Base-by-base conservation (phyloP, 2,888 invertebrate species). In the Empis stercorea region DNA sequence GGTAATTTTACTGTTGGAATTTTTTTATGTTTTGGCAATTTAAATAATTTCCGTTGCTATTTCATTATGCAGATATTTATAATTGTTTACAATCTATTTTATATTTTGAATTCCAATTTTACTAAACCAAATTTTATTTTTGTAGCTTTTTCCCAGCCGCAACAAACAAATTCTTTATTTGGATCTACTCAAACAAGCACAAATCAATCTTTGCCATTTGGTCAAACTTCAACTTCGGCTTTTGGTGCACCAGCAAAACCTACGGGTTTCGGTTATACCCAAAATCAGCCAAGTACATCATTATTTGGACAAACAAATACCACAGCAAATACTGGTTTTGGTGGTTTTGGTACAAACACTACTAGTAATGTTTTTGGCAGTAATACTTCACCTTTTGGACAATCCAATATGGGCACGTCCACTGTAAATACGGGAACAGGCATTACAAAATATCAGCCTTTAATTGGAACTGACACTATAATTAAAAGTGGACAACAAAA, bases 391-490 rank as follows among this genome's bases (percentile, higher is more conserved):
- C 63, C 60, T 0, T 67, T 67, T 56, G 64, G 63, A 1, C 65
- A 64, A 42, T 59, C 59, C 1, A 61, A 61, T 51, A 14, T 14
- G 9, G 34, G 34, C 2, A 27, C 27, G 30, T 11, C 15, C 4
- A 43, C 44, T 9, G 46, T 43, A 4, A 23, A 61, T 0, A 64
- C 74, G 0, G 92, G 92, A 2, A 87, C 91, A 0, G 80, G 81
- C 0, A 74, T 87, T 2, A 65, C 55, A 2, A 95, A 96, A 65
- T 96, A 93, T 68, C 81, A 77, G 55, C 86, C 92, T 0, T 81
- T 87, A 0, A 80, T 84, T 27, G 92, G 93, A 2, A 86, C 84
- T 0, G 99, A 99, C 61, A 87, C 92, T 0, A 82, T 95, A 71
- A 79, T 91, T 60, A 95, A 95, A 68, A 83, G 84, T 54, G 92